Conservation (phyloP, 2,888 invertebrate genomes). For the Tenthredo scrophulariae region DNA sequence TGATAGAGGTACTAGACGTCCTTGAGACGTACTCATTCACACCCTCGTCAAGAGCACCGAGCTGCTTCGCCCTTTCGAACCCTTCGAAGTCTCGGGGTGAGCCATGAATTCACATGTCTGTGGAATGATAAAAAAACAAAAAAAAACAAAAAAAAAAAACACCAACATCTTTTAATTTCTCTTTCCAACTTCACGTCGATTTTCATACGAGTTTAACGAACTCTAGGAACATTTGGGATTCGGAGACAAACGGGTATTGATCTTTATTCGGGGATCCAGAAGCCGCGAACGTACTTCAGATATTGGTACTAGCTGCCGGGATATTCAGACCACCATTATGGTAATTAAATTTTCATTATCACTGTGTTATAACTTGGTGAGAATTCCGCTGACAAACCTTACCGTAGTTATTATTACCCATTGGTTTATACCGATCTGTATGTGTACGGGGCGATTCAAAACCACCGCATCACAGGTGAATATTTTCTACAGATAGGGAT, state of each 20-base stretch:
- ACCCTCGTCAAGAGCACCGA: constrained; percentile 69
- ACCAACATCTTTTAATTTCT: neutral
- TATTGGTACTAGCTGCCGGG: neutral
- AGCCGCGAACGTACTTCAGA: neutral
- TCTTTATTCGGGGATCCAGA: neutral
- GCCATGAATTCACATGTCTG: constrained; percentile 11
- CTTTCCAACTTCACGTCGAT: neutral
- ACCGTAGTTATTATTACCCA: neutral
- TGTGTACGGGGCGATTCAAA: neutral
- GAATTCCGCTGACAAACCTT: neutral
- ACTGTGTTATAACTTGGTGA: neutral
- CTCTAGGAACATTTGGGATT: neutral
- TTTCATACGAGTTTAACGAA: neutral
- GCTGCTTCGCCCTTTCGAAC: constrained; percentile 58
- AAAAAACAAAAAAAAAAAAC: no score
- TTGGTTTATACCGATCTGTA: neutral
- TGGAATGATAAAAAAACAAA: neutral
- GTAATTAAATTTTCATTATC: neutral
- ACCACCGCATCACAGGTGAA: no score
- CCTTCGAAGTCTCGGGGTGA: constrained; percentile 44
- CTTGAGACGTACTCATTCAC: constrained; percentile 75
- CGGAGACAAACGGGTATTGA: no score
- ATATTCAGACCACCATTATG: neutral
- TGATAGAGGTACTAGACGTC: constrained; percentile 68
- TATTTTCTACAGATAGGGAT: no score